Evolutionary conservation across 2,113 vertebrate genomes (phyloP), one percentile per base, ranked within the genome.

Genomic region (Petromus typicus): DNA sequence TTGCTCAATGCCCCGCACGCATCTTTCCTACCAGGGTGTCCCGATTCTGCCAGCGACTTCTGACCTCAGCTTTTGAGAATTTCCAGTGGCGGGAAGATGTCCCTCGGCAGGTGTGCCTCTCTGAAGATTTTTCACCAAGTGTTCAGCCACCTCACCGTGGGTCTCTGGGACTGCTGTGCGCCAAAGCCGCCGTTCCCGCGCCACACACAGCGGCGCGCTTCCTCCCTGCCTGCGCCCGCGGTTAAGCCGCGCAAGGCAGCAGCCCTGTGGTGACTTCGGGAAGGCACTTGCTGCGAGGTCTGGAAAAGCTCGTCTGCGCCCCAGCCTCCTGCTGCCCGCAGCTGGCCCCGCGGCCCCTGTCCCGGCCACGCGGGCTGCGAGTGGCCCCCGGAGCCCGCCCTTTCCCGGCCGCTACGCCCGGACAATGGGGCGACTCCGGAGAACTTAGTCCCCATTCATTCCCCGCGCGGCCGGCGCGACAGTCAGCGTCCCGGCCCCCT

Each of bases 381-480:
- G 84, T 5, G 45, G 67, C 67, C 20, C 6, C 3, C 17, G 54
- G 14, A 64, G 43, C 37, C 78, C 2, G 57, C 80, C 40, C 54
- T 79, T 67, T 12, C 57, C 20, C 3, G 27, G 32, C 37, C 22
- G 17, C n/a, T 1, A 8, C 9, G 8, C 18, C 40, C 2, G 51
- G 93, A 90, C 88, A 92, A 93, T n/a, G 80, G 16, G 18, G 40
- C 11, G 61, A n/a, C 23, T 48, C 64, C 0, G 40, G 17, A 75
- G 23, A 57, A 43, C 56, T 63, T 79, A 27, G 40, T 54, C n/a
- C 66, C 80, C 95, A 95, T 95, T 90, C 95, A 40, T 66, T 54
- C 48, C 23, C 27, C 37, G 51, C 22, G 8, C 69, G 20, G 69
- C 25, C 9, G 2, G 8, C 32, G 7, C 12, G 7, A 27, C 78